phyloP scores from a whole-genome alignment of 2,888 invertebrate genomes.

The Napeogenes sylphis region DNA sequence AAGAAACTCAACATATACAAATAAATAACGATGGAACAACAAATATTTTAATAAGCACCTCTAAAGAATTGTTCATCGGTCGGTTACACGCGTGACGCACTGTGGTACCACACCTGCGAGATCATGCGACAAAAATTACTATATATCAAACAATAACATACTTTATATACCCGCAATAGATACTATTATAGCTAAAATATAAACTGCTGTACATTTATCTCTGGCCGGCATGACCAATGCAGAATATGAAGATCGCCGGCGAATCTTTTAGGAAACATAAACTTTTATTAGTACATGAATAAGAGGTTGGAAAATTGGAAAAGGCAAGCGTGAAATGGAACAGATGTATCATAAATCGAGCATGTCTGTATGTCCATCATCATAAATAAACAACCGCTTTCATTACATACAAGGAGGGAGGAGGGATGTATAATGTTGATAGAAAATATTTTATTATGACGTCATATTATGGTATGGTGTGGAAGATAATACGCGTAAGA shows the following conservation, averaged over 20 bases:
- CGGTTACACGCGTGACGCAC: constrained; percentile 64
- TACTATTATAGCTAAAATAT: constrained; percentile 32
- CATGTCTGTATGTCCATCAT: constrained; percentile 36
- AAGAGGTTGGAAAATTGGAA: constrained; percentile 66
- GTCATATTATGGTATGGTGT: no score
- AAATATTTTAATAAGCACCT: constrained; percentile 77
- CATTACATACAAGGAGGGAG: no score
- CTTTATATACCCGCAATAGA: constrained; percentile 33
- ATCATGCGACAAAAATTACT: constrained; percentile 25
- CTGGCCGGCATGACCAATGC: constrained; percentile 62
- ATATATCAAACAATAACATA: constrained; percentile 22
- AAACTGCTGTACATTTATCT: constrained; percentile 33
- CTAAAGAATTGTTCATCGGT: constrained; percentile 69
- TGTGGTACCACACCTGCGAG: constrained; percentile 36
- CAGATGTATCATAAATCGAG: constrained; percentile 61
- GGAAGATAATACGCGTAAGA: background rate
- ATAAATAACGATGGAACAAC: constrained; percentile 75
- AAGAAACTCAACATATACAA: constrained; percentile 68
- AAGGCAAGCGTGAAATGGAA: constrained; percentile 71
- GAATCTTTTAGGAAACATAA: constrained; percentile 63
- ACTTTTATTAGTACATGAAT: constrained; percentile 65
- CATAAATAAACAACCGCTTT: constrained; percentile 38
- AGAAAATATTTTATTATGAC: no score
- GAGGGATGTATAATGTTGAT: no score
- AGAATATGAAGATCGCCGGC: constrained; percentile 53